Conservation (phyloP, 1,140 invertebrate species). For the Cydia fagiglandana region DNA sequence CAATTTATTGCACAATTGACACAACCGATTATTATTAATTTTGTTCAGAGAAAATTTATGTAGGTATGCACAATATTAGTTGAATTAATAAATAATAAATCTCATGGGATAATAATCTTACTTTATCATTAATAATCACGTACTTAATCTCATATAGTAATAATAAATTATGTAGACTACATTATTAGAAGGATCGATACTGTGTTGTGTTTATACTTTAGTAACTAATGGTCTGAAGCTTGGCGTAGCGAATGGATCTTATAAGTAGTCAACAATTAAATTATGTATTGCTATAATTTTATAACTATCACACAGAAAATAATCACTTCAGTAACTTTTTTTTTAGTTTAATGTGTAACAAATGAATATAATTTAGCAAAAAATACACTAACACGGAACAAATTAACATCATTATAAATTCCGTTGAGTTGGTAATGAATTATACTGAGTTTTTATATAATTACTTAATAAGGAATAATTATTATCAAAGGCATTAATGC, state of each 20-base stretch:
- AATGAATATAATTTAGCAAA: not conserved
- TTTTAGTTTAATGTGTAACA: not conserved
- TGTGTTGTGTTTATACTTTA: constrained; percentile 36
- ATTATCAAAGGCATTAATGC: no score
- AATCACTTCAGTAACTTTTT: not conserved
- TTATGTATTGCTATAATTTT: constrained; percentile 57
- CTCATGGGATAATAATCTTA: not conserved
- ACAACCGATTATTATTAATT: no score
- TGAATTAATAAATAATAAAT: not conserved
- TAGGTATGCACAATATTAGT: no score
- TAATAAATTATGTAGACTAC: constrained; percentile 40
- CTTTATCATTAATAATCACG: constrained; percentile 6
- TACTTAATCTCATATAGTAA: constrained; percentile 28
- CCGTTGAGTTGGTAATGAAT: no score
- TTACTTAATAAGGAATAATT: no score
- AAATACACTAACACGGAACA: not conserved
- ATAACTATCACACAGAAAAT: constrained; percentile 46
- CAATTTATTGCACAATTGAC: no score
- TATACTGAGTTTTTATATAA: no score
- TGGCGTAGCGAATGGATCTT: constrained; percentile 57
- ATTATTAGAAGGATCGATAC: constrained; percentile 43
- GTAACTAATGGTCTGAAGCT: constrained; percentile 44
- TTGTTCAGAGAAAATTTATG: no score
- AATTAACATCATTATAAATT: no score
- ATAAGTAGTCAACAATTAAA: constrained; percentile 76